Evolutionary conservation across 2,888 invertebrate species (phyloP).

Genomic region (Odontomyia ornata): DNA sequence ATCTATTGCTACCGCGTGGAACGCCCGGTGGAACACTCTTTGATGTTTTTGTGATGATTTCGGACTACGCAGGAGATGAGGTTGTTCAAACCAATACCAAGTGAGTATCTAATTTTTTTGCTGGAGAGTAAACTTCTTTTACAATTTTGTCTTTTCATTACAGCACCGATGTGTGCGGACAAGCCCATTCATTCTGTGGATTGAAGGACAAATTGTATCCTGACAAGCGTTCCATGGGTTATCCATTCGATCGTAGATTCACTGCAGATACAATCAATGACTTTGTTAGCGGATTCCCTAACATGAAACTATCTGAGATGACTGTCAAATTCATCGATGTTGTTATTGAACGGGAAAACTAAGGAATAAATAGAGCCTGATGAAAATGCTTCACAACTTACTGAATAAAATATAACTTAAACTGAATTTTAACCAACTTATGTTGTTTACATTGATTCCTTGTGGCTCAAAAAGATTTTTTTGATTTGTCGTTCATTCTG

Average conservation of each 20-base stretch:
- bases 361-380: too few relatives aligned
- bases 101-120: slow-evolving; percentile 42
- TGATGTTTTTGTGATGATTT: slow-evolving; percentile 81
- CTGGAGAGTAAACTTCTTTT: neutral
- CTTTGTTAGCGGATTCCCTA: slow-evolving; percentile 70
- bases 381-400: too few relatives aligned
- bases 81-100: slow-evolving; percentile 55
- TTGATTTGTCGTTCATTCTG: too few relatives aligned
- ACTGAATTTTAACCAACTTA: too few relatives aligned
- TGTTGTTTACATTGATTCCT: too few relatives aligned
- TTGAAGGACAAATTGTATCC: slow-evolving; percentile 74
- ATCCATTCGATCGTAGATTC: slow-evolving; percentile 66
- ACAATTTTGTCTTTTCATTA: slow-evolving; percentile 46
- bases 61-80: slow-evolving; percentile 73
- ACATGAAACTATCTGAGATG: slow-evolving; percentile 75
- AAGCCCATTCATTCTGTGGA: slow-evolving; percentile 76
- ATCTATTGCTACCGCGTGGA: slow-evolving; percentile 81
- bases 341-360: slow-evolving; percentile 33
- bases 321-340: slow-evolving; percentile 69
- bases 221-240: slow-evolving; percentile 73
- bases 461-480: too few relatives aligned
- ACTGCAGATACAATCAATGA: slow-evolving; percentile 68
- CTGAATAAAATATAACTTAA: too few relatives aligned
- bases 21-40: slow-evolving; percentile 71
- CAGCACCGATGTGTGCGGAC: slow-evolving; percentile 65